Evolutionary conservation across 2,888 invertebrate genomes (phyloP).

Genomic region (Platycnemis pennipes): DNA sequence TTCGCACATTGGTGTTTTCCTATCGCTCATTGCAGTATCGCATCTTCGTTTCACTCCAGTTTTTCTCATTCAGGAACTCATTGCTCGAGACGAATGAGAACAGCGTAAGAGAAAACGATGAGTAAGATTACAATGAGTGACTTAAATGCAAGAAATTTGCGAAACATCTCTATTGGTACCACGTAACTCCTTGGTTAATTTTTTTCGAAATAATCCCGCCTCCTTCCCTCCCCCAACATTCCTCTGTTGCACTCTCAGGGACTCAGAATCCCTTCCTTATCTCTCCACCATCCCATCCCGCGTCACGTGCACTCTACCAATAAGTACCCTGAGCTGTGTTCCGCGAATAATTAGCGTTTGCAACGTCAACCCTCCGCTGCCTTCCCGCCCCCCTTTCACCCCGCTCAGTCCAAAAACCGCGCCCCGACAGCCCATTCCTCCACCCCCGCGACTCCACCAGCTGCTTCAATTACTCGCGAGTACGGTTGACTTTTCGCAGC

Average conservation of each 20-base stretch:
- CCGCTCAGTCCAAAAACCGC: neutral
- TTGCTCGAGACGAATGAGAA: too few species aligned
- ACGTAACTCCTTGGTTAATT: too few species aligned
- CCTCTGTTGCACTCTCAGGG: neutral
- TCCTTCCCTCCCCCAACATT: neutral
- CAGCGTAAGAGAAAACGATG: too few species aligned
- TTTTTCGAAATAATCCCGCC: neutral
- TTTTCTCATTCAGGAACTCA: too few species aligned
- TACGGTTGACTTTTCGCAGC: slow-evolving; percentile 31
- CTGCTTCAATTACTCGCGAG: slow-evolving; percentile 6
- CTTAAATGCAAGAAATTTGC: too few species aligned
- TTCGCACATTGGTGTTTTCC: too few species aligned
- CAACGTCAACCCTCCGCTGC: neutral
- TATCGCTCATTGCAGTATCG: too few species aligned
- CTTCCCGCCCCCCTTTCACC: neutral
- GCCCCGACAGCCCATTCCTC: neutral
- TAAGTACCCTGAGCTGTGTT: slow-evolving; percentile 4
- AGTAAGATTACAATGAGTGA: too few species aligned
- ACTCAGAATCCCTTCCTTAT: neutral
- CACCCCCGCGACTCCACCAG: neutral
- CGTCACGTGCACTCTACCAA: neutral
- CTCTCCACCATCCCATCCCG: neutral
- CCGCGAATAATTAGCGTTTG: neutral
- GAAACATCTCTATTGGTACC: too few species aligned
- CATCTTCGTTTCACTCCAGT: too few species aligned